Conservation (phyloP, 2,888 invertebrate species). For the Conchocele bisecta region DNA sequence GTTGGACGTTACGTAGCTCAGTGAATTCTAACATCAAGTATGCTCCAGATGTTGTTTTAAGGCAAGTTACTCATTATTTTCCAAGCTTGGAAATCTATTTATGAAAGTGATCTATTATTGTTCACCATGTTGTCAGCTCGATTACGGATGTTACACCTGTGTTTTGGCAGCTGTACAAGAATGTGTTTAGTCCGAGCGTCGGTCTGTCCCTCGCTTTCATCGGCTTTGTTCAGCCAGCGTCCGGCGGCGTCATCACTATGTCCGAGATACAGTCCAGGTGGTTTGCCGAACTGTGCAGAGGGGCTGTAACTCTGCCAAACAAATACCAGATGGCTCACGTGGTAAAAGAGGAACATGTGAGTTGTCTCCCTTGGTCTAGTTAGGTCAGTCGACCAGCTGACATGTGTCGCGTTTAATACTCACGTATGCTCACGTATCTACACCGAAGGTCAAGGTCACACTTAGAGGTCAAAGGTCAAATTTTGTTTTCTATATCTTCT, state of each 20-base stretch:
- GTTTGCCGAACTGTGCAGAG: slow-evolving; percentile 76
- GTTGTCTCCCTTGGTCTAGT: not conserved
- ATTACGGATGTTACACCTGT: too few species aligned
- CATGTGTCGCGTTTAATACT: not conserved
- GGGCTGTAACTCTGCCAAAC: slow-evolving; percentile 68
- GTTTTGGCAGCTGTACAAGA: slow-evolving; percentile 77
- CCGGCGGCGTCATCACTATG: slow-evolving; percentile 79
- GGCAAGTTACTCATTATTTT: too few species aligned
- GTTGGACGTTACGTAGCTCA: too few species aligned
- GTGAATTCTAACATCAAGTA: too few species aligned
- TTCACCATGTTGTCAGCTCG: too few species aligned
- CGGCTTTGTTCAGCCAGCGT: slow-evolving; percentile 80
- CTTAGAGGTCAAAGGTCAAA: too few species aligned
- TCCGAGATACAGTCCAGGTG: slow-evolving; percentile 80
- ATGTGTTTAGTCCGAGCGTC: slow-evolving; percentile 77
- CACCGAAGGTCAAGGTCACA: too few species aligned
- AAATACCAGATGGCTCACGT: slow-evolving; percentile 67
- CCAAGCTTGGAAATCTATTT: too few species aligned
- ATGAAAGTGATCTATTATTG: too few species aligned
- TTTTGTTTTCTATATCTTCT: not conserved
- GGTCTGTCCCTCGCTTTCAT: slow-evolving; percentile 78
- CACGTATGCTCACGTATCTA: not conserved
- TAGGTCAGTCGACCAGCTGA: not conserved
- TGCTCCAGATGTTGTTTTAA: too few species aligned
- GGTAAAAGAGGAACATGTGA: slow-evolving; percentile 72